Evolutionary conservation across 1,140 invertebrate species (phyloP).

Genomic region (Drosophila guanche): DNA sequence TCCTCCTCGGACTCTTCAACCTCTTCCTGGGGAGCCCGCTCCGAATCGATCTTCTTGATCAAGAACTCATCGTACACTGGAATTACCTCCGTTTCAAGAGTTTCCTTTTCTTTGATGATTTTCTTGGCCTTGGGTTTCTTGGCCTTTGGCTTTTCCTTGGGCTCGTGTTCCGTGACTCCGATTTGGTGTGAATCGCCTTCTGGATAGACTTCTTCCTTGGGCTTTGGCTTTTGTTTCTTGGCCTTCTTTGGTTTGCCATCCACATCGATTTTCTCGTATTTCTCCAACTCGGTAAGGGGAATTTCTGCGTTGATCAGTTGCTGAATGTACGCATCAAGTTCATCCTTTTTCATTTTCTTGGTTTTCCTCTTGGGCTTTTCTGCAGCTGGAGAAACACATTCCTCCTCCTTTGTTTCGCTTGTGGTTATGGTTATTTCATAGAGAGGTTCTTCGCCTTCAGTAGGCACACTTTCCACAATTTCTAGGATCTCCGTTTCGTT

Average conservation of each 20-base stretch:
- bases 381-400: conserved; percentile 41
- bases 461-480: conserved; percentile 60
- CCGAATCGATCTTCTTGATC: conserved; percentile 46
- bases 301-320: conserved; percentile 77
- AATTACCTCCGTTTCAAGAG: conserved; percentile 7
- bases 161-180: conserved; percentile 58
- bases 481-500: conserved; percentile 68
- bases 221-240: conserved; percentile 72
- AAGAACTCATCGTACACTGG: conserved; percentile 45
- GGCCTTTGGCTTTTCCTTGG: conserved; percentile 52
- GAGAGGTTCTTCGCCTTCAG: conserved; percentile 68
- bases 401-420: conserved; percentile 42
- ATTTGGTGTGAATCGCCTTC: conserved; percentile 60
- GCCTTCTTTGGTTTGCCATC: conserved; percentile 71
- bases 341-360: conserved; percentile 74
- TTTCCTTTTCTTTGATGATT: conserved; percentile 5
- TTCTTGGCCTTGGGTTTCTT: conserved; percentile 54
- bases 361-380: conserved; percentile 52
- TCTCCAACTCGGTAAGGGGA: conserved; percentile 78
- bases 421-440: conserved; percentile 77
- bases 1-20: not conserved
- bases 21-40: conserved; percentile 17
- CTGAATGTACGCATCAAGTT: conserved; percentile 79
- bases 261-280: conserved; percentile 80
- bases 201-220: conserved; percentile 19